phyloP scores from a whole-genome alignment of 2,888 invertebrate genomes.

The Merodon equestris region DNA sequence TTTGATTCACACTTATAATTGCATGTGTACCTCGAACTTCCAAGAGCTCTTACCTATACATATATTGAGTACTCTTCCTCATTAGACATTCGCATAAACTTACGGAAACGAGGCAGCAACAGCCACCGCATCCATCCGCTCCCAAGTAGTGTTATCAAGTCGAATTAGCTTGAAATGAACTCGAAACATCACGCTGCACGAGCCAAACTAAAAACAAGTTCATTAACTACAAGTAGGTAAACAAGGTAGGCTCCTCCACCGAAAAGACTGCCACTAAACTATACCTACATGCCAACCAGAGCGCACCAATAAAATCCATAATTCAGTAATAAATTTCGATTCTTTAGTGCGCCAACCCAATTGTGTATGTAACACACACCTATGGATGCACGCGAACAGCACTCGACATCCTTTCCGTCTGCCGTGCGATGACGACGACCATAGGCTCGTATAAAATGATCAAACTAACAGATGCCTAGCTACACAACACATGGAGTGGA shows the following conservation, averaged over 20 bases:
- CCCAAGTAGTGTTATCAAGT: too few species aligned
- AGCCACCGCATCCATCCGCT: too few species aligned
- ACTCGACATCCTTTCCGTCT: not conserved
- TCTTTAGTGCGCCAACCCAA: constrained; percentile 36
- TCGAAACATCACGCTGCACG: too few species aligned
- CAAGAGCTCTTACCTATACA: too few species aligned
- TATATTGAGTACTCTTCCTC: too few species aligned
- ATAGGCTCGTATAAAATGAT: constrained; percentile 58
- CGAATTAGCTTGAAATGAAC: too few species aligned
- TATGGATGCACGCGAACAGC: not conserved
- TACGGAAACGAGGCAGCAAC: too few species aligned
- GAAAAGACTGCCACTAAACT: not conserved
- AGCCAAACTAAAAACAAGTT: constrained; percentile 1
- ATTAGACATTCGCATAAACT: too few species aligned
- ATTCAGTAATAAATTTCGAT: constrained; percentile 64
- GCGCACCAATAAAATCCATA: constrained; percentile 63
- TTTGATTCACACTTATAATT: too few species aligned
- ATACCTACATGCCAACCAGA: constrained; percentile 29
- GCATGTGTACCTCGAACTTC: too few species aligned
- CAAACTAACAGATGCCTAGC: constrained; percentile 57
- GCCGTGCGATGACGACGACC: constrained; percentile 42
- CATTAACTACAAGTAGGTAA: too few species aligned
- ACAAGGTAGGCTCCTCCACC: not conserved
- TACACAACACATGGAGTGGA: constrained; percentile 26
- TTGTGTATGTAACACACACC: not conserved